phyloP scores from a whole-genome alignment of 2,113 vertebrate genomes.

The Psittacula cyanocephala region DNA sequence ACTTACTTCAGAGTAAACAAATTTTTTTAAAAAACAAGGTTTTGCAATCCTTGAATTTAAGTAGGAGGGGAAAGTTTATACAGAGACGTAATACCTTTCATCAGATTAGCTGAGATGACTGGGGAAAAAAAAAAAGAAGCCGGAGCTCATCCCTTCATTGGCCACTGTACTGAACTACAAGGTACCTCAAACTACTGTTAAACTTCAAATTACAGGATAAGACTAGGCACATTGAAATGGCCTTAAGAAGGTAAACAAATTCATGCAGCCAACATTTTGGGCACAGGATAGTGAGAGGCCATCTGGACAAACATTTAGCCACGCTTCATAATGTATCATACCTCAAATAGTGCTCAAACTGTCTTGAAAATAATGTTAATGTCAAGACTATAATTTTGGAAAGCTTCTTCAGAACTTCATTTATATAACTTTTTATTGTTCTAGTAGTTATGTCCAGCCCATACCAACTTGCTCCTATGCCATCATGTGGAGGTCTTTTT shows the following conservation, averaged over 20 bases:
- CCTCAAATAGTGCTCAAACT: not conserved
- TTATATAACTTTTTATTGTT: not conserved
- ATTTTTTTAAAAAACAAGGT: not conserved
- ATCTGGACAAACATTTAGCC: not conserved
- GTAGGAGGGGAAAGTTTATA: not conserved
- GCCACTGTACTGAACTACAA: accelerated
- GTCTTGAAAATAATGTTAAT: not conserved
- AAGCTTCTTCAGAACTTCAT: not conserved
- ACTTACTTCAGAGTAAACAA: not conserved
- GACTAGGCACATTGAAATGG: not conserved
- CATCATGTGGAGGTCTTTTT: not conserved
- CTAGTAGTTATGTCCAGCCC: not conserved
- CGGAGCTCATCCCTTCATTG: not conserved
- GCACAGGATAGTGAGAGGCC: not conserved
- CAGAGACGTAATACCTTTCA: not conserved
- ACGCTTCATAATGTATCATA: not conserved
- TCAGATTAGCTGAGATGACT: not conserved
- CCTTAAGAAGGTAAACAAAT: not conserved
- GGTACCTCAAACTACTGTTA: not conserved
- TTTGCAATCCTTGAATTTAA: not conserved
- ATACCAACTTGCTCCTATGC: accelerated
- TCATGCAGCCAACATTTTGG: not conserved
- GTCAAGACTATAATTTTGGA: not conserved
- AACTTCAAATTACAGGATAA: not conserved
- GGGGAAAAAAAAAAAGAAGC: not conserved